Percentiles rank a stretch among this genome's conserved stretches.
These are phyloP conservation scores for Colius striatus DNA, from an alignment of 2,113 vertebrate species.

Conservation along the genomic window DNA sequence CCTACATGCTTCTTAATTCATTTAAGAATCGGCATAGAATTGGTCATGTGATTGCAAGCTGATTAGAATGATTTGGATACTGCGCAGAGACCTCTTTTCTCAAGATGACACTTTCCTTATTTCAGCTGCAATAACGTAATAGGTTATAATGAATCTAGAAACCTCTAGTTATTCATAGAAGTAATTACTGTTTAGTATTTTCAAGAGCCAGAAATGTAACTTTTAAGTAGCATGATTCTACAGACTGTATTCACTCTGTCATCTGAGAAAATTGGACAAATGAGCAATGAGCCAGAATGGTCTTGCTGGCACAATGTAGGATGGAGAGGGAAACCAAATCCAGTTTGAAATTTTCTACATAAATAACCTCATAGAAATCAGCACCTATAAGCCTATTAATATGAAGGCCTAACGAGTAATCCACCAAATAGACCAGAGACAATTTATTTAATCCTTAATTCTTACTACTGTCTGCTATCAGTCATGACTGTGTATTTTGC, in stretches of 20 bases:
- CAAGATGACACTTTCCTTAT: background rate
- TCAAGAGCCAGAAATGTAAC: background rate
- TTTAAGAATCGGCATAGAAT: background rate
- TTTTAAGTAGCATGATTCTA: background rate
- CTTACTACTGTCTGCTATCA: background rate
- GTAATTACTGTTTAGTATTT: background rate
- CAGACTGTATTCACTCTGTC: background rate
- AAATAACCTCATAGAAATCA: background rate
- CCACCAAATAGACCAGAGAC: background rate
- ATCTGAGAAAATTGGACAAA: background rate
- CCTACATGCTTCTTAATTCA: background rate
- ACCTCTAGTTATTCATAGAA: conserved; percentile 12
- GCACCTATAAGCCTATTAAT: background rate
- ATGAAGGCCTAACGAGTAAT: background rate
- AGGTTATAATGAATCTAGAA: background rate
- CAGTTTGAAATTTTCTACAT: background rate
- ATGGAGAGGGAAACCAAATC: background rate
- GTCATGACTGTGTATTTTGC: background rate
- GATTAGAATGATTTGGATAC: background rate
- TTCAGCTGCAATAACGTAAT: background rate
- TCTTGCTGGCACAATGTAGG: background rate
- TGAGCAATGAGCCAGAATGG: background rate
- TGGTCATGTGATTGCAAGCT: background rate
- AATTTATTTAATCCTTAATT: background rate
- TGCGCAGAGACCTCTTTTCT: background rate